Conservation (phyloP, 2,888 invertebrate species). For the Drosophila rubida region DNA sequence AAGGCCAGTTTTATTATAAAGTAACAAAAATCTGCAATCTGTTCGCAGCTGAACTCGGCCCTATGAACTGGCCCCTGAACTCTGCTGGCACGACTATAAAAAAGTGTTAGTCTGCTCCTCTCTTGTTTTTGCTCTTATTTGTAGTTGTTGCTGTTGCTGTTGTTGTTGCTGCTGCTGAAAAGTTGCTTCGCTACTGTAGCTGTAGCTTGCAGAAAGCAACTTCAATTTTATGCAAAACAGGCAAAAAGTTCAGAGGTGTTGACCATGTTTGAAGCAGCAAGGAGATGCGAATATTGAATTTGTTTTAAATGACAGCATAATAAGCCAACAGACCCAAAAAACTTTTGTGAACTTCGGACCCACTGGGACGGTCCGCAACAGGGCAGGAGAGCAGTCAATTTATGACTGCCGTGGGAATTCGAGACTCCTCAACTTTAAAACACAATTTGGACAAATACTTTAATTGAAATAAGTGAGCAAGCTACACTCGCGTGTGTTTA, state of each 20-base stretch:
- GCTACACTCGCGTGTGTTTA: too few relatives aligned
- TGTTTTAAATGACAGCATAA: constrained; percentile 71
- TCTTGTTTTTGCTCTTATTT: neutral
- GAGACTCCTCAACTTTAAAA: constrained; percentile 48
- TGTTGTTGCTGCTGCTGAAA: constrained; percentile 16
- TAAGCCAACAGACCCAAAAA: constrained; percentile 47
- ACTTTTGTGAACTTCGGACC: constrained; percentile 9
- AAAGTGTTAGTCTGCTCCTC: constrained; percentile 37
- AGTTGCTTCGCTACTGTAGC: constrained; percentile 30
- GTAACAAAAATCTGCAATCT: constrained; percentile 72
- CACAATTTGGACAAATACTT: constrained; percentile 20
- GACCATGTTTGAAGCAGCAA: constrained; percentile 62
- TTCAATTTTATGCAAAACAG: constrained; percentile 66
- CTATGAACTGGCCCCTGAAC: constrained; percentile 71
- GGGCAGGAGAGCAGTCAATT: constrained; percentile 34
- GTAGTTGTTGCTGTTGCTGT: constrained; percentile 7
- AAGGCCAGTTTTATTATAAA: constrained; percentile 75
- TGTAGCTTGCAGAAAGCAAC: constrained; percentile 18
- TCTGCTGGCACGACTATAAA: constrained; percentile 44
- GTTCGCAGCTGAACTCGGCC: constrained; percentile 34
- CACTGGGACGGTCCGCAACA: neutral
- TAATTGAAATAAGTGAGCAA: neutral
- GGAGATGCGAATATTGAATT: constrained; percentile 72
- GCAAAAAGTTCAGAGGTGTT: constrained; percentile 73
- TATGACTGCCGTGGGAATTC: constrained; percentile 47